Evolutionary conservation across 2,888 invertebrate species (phyloP), one percentile per base, ranked within the genome.

Genomic region (Drosophila birchii): DNA sequence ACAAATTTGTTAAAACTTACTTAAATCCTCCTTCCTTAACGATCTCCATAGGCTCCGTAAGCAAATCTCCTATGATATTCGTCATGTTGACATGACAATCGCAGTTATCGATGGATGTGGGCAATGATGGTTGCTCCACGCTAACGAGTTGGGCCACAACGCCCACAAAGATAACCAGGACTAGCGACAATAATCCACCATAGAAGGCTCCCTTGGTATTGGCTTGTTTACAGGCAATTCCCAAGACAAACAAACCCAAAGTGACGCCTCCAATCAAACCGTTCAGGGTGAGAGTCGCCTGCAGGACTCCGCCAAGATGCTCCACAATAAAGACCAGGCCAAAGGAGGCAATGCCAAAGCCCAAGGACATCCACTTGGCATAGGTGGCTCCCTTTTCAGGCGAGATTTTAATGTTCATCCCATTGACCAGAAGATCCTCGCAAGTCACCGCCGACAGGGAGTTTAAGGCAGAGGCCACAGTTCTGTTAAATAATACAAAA

Each of bases 391-490:
- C 97, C 90, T 95, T 95, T 20, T 94, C 93, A 62, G 96, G 96
- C 0, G 95, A 95, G 77, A 98, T 92, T 70, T 95, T 94, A 41
- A 96, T 94, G 39, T 95, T 95, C 60, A 96, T 94, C 7, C 96
- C 94, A 18, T 96, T 96, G 34, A 94, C 94, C 0, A 98, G 94
- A 64, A 98, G 94, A 92, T 99, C 99, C 92, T 98, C 96, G 87
- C 97, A 95, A 0, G 97, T 96, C 34, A 98, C 96, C 2, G 98
- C 98, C 0, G 98, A 96, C 75, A 99, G 93, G 0, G 98, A 98
- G 90, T 98, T 98, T 64, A 99, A 92, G 0, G 98, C 98, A n/a
- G 98, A 97, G 0, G 98, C 98, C 7, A 99, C 97, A 8, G 98
- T 98, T 84, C 98, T 98, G 92, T 2, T 76, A 8, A 9, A 3